Percentiles rank a stretch among this genome's conserved stretches.
These are phyloP conservation scores for Cercopithecus hamlyni DNA, from an alignment of 2,797 vertebrate genomes.

Conservation along the genomic window DNA sequence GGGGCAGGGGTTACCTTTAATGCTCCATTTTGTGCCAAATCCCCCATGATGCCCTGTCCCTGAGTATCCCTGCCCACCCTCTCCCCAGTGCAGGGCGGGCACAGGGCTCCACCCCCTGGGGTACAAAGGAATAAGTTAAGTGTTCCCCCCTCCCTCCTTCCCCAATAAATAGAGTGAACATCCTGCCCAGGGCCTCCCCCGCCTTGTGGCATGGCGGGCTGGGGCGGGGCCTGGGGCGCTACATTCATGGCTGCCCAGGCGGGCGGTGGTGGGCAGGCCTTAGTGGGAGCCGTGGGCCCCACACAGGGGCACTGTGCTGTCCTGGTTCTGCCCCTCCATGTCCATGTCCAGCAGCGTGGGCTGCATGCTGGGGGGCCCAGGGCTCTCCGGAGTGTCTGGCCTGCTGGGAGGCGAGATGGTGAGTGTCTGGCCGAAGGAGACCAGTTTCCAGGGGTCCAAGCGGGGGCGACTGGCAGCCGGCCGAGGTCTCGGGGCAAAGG, in stretches of 20 bases:
- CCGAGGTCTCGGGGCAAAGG: conserved; percentile 91
- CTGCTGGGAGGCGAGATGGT: conserved; percentile 90
- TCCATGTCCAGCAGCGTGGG: conserved; percentile 94
- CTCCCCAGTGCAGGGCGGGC: conserved; percentile 40
- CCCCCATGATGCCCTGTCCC: conserved; percentile 74
- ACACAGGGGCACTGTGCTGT: conserved; percentile 91
- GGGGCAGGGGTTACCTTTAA: conserved; percentile 79
- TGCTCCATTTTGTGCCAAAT: conserved; percentile 72
- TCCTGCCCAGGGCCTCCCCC: conserved; percentile 64
- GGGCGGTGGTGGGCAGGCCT: conserved; percentile 9
- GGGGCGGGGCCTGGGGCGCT: conserved; percentile 66
- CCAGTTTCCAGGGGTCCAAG: conserved; percentile 91
- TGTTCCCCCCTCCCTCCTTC: conserved; percentile 42
- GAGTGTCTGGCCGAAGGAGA: conserved; percentile 89
- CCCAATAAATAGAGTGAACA: conserved; percentile 78
- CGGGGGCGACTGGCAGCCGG: conserved; percentile 88
- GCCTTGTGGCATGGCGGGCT: conserved; percentile 6
- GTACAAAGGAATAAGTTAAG: conserved; percentile 79
- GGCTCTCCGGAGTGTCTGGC: conserved; percentile 82
- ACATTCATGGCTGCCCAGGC: conserved; percentile 78
- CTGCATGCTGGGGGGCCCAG: conserved; percentile 62
- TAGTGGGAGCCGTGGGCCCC: conserved; percentile 70
- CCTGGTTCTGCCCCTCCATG: conserved; percentile 92
- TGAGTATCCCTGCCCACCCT: conserved; percentile 74
- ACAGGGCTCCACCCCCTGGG: conserved; percentile 52